A percentile compares a stretch with the other conserved stretches of the same genome.
These are phyloP conservation scores for Rhinopomastus cyanomelas DNA, from an alignment of 2,113 vertebrate genomes.

Conservation along the genomic window DNA sequence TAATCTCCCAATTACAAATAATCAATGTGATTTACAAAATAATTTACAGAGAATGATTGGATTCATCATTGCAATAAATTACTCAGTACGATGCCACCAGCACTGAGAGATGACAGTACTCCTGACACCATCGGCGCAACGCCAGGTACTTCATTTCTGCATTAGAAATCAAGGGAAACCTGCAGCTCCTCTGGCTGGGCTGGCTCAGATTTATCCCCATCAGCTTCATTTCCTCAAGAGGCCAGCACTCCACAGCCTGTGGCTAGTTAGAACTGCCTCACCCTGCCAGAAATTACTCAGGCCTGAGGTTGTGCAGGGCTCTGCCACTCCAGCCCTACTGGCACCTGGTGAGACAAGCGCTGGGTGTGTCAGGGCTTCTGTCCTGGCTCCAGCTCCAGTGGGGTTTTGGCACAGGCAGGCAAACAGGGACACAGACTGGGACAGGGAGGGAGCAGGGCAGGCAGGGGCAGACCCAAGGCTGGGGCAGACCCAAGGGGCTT, in stretches of 20 bases:
- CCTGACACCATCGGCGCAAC: background rate
- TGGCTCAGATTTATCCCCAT: background rate
- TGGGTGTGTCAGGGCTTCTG: background rate
- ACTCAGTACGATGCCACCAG: slow-evolving; percentile 16
- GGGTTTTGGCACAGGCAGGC: background rate
- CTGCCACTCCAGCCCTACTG: background rate
- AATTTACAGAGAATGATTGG: slow-evolving; percentile 62
- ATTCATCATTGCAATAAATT: slow-evolving; percentile 67
- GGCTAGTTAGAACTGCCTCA: background rate
- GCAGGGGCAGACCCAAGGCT: background rate
- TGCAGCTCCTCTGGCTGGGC: background rate
- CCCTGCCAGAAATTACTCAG: background rate
- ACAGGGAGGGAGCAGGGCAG: background rate
- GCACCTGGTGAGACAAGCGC: background rate
- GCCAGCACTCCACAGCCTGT: background rate
- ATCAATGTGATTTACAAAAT: slow-evolving; percentile 72
- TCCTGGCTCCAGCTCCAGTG: slow-evolving; percentile 2
- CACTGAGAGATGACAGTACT: background rate
- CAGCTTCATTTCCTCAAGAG: background rate
- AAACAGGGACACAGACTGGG: background rate
- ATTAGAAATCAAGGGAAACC: background rate
- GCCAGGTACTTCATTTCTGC: background rate
- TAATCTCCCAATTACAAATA: slow-evolving; percentile 65
- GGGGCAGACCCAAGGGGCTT: background rate
- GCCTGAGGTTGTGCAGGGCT: background rate